Evolutionary conservation across 2,113 vertebrate genomes (phyloP).

Genomic region (Bujurquina vittata): DNA sequence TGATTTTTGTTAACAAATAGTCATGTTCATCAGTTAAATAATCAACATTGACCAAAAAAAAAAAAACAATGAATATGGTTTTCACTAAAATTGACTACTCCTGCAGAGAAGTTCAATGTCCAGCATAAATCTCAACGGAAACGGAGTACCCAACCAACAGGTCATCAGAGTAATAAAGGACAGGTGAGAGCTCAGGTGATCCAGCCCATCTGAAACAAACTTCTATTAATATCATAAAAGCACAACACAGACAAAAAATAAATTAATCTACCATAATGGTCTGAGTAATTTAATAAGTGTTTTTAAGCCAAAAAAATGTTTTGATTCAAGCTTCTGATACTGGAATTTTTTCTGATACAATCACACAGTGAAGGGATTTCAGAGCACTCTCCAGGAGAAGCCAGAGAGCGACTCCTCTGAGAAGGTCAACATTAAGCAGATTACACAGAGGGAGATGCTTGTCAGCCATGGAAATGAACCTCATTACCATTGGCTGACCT

Average conservation of each 20-base stretch:
- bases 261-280: not conserved
- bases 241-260: not conserved
- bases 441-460: not conserved
- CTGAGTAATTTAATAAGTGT: rapidly evolving
- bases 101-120: not conserved
- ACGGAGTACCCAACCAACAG: not conserved
- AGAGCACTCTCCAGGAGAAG: not conserved
- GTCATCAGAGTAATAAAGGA: not conserved
- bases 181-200: not conserved
- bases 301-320: not conserved
- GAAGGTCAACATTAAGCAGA: conserved; percentile 9
- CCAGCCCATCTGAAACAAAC: not conserved
- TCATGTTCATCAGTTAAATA: not conserved
- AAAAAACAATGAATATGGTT: not conserved
- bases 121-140: rapidly evolving
- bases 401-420: not conserved
- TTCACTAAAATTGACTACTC: not conserved
- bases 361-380: not conserved
- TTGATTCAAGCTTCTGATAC: rapidly evolving
- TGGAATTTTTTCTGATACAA: not conserved
- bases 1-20: not conserved
- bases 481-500: conserved; percentile 61
- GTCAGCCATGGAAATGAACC: conserved; percentile 60
- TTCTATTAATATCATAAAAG: not conserved
- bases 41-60: not conserved